Conservation (phyloP, 2,113 vertebrate genomes). For the Pandion haliaetus region DNA sequence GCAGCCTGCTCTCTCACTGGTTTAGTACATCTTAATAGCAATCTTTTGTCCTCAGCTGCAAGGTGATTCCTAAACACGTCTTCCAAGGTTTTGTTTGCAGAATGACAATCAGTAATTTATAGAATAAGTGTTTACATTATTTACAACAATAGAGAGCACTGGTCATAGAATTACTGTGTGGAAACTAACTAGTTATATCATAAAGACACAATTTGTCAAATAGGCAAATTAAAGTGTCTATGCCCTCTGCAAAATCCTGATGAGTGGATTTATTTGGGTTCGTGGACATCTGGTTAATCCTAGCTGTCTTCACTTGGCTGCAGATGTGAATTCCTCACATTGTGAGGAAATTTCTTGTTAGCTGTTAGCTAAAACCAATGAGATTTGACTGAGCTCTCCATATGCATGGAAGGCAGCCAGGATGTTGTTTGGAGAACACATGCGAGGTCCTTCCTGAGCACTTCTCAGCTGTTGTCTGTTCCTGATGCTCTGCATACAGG, state of each 20-base stretch:
- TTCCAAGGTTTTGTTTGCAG: slow-evolving; percentile 29
- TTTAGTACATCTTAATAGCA: slow-evolving; percentile 5
- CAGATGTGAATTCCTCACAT: slow-evolving; percentile 45
- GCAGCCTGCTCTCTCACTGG: background rate
- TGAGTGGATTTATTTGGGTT: slow-evolving; percentile 57
- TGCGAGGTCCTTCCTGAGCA: background rate
- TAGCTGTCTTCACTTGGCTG: slow-evolving; percentile 46
- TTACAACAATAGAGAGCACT: background rate
- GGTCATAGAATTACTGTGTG: background rate
- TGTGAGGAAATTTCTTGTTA: slow-evolving; percentile 55
- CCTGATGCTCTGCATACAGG: background rate
- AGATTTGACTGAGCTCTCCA: slow-evolving; percentile 7
- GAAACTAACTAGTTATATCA: background rate
- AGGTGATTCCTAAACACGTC: slow-evolving; percentile 12
- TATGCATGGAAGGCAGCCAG: slow-evolving; percentile 6
- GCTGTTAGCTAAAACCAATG: slow-evolving; percentile 38
- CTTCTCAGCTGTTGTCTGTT: background rate
- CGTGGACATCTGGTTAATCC: slow-evolving; percentile 64
- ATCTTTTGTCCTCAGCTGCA: slow-evolving; percentile 26
- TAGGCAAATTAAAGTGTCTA: slow-evolving; percentile 24
- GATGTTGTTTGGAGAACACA: slow-evolving; percentile 16
- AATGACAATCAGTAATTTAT: slow-evolving; percentile 18
- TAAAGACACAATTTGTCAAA: slow-evolving; percentile 12
- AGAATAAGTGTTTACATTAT: background rate
- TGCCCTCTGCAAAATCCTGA: slow-evolving; percentile 27